A percentile compares a stretch with the other conserved stretches of the same genome.
Conservation (phyloP, 2,888 invertebrate genomes). For the Cephus runcator region DNA sequence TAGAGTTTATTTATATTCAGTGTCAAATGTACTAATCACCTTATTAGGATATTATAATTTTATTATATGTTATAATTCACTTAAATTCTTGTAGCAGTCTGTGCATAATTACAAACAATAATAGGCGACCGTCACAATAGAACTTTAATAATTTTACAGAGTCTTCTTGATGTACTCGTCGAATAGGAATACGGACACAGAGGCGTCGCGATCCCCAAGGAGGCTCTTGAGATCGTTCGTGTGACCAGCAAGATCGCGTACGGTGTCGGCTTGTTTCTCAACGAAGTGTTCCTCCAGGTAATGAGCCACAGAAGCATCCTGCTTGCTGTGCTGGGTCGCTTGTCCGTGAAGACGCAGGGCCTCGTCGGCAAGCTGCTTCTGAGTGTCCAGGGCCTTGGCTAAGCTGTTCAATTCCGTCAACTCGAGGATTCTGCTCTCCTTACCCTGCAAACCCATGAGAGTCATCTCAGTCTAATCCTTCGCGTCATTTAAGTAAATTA, state of each 20-base stretch:
- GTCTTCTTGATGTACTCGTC: constrained; percentile 71
- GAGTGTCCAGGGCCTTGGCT: constrained; percentile 79
- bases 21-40: too few relatives aligned
- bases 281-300: constrained; percentile 83
- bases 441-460: constrained; percentile 11
- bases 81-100: not conserved
- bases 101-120: not conserved
- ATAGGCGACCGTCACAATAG: not conserved
- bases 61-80: too few relatives aligned
- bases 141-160: constrained; percentile 37
- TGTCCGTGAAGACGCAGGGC: constrained; percentile 77
- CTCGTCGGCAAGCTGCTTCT: constrained; percentile 77
- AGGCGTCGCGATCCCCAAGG: constrained; percentile 71
- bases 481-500: not conserved
- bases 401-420: constrained; percentile 77
- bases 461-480: not conserved
- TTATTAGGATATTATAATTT: too few relatives aligned
- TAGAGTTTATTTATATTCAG: too few relatives aligned
- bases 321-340: constrained; percentile 66
- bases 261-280: constrained; percentile 73
- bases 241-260: constrained; percentile 80
- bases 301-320: constrained; percentile 71
- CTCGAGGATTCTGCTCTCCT: constrained; percentile 65
- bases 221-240: constrained; percentile 77
- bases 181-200: constrained; percentile 78